These are phyloP conservation scores for Chlamydotis undulata DNA, from an alignment of 2,113 vertebrate species.

Conservation along the genomic window DNA sequence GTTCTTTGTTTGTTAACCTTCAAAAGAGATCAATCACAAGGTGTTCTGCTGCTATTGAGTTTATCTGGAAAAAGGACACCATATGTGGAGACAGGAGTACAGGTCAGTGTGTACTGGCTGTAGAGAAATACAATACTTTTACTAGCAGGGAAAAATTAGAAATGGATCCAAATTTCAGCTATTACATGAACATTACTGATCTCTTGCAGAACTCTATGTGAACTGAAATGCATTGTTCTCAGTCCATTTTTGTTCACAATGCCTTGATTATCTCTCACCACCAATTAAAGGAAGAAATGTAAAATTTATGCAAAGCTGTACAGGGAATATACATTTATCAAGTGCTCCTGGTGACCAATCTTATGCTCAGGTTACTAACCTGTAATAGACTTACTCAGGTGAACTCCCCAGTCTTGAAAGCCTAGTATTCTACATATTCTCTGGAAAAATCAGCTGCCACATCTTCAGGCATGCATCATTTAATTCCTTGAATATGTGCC, in stretches of 20 bases:
- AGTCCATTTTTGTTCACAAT: not conserved
- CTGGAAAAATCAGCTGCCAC: conserved; percentile 11
- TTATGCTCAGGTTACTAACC: not conserved
- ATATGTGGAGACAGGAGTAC: not conserved
- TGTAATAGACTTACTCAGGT: not conserved
- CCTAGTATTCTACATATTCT: not conserved
- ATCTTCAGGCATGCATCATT: not conserved
- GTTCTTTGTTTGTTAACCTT: conserved; percentile 56
- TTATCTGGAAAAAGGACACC: not conserved
- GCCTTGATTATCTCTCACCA: not conserved
- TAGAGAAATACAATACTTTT: not conserved
- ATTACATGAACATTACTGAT: not conserved
- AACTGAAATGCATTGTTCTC: not conserved
- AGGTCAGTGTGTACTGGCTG: not conserved
- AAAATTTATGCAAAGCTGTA: not conserved
- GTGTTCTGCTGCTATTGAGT: not conserved
- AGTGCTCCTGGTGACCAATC: not conserved
- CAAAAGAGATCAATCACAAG: conserved; percentile 38
- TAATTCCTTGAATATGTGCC: not conserved
- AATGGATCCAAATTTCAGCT: not conserved
- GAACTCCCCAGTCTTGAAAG: not conserved
- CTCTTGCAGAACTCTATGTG: not conserved
- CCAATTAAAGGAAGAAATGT: not conserved
- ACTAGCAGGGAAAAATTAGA: not conserved
- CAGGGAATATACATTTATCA: not conserved